Conservation (phyloP, 2,888 invertebrate genomes). For the Drosophila kambysellisi region DNA sequence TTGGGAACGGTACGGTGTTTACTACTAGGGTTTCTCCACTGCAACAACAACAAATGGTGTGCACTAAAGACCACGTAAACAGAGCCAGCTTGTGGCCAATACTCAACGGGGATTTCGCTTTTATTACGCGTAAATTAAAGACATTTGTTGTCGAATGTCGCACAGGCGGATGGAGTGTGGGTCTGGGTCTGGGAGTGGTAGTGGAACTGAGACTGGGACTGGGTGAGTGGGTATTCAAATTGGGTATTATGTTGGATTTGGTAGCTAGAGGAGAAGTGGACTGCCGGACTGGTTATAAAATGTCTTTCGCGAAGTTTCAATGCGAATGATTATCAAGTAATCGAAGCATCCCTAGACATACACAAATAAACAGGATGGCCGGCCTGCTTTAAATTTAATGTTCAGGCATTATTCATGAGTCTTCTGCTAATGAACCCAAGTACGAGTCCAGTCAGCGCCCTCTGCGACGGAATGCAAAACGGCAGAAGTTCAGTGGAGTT, state of each 20-base stretch:
- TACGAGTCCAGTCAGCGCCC: not conserved
- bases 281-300: constrained; percentile 14
- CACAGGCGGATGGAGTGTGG: not conserved
- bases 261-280: not conserved
- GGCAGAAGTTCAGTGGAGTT: constrained; percentile 45
- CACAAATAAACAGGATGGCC: not conserved
- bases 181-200: not conserved
- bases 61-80: constrained; percentile 39
- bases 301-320: constrained; percentile 44
- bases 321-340: constrained; percentile 68
- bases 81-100: constrained; percentile 55
- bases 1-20: constrained; percentile 1
- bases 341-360: constrained; percentile 44
- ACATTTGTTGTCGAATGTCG: constrained; percentile 62
- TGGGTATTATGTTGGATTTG: constrained; percentile 16
- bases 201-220: not conserved
- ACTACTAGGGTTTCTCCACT: not conserved
- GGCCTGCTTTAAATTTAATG: constrained; percentile 37
- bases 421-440: constrained; percentile 38
- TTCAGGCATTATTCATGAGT: constrained; percentile 45
- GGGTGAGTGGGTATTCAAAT: not conserved
- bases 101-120: constrained; percentile 64
- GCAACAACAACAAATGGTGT: constrained; percentile 42
- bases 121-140: constrained; percentile 75
- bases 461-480: not conserved